Evolutionary conservation across 1,140 invertebrate genomes (phyloP).

Genomic region (Trissolcus basalis): DNA sequence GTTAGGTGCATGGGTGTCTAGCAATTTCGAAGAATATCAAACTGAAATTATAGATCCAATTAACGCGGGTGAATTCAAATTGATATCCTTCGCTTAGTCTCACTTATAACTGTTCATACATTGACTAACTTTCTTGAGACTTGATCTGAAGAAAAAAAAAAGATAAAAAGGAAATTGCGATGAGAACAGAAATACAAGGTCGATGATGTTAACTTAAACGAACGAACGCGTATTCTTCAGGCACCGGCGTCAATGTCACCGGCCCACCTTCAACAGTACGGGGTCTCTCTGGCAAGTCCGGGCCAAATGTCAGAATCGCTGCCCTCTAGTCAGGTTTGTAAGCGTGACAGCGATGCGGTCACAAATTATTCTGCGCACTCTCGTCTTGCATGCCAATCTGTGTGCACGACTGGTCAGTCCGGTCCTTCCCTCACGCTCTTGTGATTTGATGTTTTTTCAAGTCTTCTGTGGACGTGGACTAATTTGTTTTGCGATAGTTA

Average conservation of each 20-base stretch:
- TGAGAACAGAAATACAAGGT: conserved; percentile 1
- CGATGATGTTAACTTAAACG: conserved; percentile 15
- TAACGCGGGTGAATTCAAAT: too few species aligned
- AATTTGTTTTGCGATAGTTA: conserved; percentile 75
- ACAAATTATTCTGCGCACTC: conserved; percentile 23
- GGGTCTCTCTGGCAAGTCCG: conserved; percentile 80
- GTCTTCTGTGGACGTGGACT: neutral
- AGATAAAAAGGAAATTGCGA: neutral
- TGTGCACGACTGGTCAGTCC: conserved; percentile 16
- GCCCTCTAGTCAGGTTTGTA: conserved; percentile 86
- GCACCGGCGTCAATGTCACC: conserved; percentile 92
- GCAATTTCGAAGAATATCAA: conserved; percentile 3
- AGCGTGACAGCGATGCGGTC: conserved; percentile 28
- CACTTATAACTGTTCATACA: too few species aligned
- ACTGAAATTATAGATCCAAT: too few species aligned
- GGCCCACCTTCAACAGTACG: conserved; percentile 88
- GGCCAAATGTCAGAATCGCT: conserved; percentile 85
- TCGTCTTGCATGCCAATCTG: conserved; percentile 13
- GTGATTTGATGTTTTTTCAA: neutral
- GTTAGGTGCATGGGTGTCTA: conserved; percentile 3
- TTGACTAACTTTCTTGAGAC: too few species aligned
- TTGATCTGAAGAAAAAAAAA: too few species aligned
- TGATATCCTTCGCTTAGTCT: too few species aligned
- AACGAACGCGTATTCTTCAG: conserved; percentile 76
- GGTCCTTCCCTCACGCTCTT: conserved; percentile 8